Conservation (phyloP, 1,140 invertebrate genomes). For the Saccostrea echinata region DNA sequence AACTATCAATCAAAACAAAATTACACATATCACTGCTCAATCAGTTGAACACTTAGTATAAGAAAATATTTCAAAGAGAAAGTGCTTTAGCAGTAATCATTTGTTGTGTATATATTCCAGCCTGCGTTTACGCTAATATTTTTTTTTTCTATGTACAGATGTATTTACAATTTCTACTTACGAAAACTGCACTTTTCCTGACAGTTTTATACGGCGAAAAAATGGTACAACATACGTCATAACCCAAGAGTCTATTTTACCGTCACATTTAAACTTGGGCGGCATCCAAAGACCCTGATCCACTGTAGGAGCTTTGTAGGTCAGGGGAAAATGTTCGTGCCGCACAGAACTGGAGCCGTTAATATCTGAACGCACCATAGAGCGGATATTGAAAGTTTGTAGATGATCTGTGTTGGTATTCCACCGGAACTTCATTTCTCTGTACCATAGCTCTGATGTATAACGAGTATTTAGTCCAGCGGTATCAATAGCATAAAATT, state of each 20-base stretch:
- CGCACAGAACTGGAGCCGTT: slow-evolving; percentile 67
- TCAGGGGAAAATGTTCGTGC: slow-evolving; percentile 87
- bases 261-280: slow-evolving; percentile 96
- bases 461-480: slow-evolving; percentile 64
- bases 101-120: too few relatives aligned
- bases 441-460: slow-evolving; percentile 64
- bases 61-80: too few relatives aligned
- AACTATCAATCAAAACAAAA: neutral
- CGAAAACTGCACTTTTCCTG: slow-evolving; percentile 73
- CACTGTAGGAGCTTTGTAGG: slow-evolving; percentile 83
- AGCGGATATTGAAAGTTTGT: slow-evolving; percentile 61
- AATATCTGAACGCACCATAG: slow-evolving; percentile 89
- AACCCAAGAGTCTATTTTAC: slow-evolving; percentile 93
- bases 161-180: slow-evolving; percentile 53
- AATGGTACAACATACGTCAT: slow-evolving; percentile 96
- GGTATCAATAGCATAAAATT: slow-evolving; percentile 62
- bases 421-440: slow-evolving; percentile 61
- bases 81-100: too few relatives aligned
- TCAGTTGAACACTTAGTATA: too few relatives aligned
- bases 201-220: slow-evolving; percentile 86
- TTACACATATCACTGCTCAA: too few relatives aligned
- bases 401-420: slow-evolving; percentile 60
- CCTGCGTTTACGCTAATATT: too few relatives aligned
- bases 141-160: too few relatives aligned
- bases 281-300: slow-evolving; percentile 92